Conservation (phyloP, 2,797 vertebrate genomes). For the Carduelis carduelis region DNA sequence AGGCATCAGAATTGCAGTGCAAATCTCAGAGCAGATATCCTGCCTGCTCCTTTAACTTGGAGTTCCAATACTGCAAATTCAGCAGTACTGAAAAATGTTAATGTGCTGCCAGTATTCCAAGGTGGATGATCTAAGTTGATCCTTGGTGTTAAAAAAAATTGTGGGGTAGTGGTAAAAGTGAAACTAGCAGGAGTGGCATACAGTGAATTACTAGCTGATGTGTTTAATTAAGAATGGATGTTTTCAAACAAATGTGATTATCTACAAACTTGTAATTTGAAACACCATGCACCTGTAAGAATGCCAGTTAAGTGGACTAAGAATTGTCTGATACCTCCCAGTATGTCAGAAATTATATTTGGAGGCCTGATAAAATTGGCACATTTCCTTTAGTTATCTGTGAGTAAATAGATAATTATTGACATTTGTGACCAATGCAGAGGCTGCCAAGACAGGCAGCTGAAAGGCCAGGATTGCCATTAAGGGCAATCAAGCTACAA, state of each 20-base stretch:
- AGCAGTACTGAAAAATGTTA: background rate
- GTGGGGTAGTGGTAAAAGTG: background rate
- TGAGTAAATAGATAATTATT: background rate
- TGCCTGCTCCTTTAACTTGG: background rate
- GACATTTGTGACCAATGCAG: background rate
- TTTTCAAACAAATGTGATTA: background rate
- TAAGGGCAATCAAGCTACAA: background rate
- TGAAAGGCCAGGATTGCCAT: background rate
- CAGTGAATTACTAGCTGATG: background rate
- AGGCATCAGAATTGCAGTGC: background rate
- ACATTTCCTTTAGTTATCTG: background rate
- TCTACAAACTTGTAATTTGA: background rate
- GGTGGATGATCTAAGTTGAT: background rate
- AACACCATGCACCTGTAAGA: background rate
- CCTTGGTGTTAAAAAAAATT: rapidly evolving
- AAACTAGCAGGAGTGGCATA: background rate
- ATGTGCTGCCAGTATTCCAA: background rate
- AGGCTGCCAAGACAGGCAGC: background rate
- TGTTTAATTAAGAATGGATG: background rate
- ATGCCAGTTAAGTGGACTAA: background rate
- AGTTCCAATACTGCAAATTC: background rate
- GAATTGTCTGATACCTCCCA: background rate
- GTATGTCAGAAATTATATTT: background rate
- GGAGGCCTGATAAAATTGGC: background rate
- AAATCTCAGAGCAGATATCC: background rate